Conservation (phyloP, 2,888 invertebrate species). For the Quadroppia sp. region DNA sequence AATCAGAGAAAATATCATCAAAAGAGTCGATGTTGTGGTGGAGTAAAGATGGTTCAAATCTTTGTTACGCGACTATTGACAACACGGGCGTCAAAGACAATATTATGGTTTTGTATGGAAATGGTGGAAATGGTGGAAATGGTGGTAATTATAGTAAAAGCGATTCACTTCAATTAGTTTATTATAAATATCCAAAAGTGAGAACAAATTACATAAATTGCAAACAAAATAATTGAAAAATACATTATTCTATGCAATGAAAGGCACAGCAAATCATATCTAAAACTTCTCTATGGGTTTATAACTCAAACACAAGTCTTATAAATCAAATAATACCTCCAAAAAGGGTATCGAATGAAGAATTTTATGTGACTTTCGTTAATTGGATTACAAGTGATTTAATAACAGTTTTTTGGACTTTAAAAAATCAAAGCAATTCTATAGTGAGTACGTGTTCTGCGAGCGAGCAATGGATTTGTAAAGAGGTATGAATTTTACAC, state of each 20-base stretch:
- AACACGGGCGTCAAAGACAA: constrained; percentile 27
- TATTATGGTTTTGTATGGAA: constrained; percentile 33
- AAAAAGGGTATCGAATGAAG: neutral
- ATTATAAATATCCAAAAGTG: constrained; percentile 32
- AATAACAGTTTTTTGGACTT: constrained; percentile 42
- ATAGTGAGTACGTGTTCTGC: constrained; percentile 35
- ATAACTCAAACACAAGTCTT: neutral
- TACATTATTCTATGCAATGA: neutral
- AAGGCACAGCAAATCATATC: constrained; percentile 24
- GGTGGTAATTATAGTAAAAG: neutral
- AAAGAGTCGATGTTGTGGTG: constrained; percentile 32
- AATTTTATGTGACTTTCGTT: constrained; percentile 42
- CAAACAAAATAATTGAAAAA: neutral
- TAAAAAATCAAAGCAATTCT: constrained; percentile 38
- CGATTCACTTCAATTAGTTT: constrained; percentile 18
- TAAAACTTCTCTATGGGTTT: constrained; percentile 24
- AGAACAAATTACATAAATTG: constrained; percentile 24
- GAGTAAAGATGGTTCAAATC: constrained; percentile 12
- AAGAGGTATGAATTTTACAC: constrained; percentile 16
- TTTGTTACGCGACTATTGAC: constrained; percentile 36
- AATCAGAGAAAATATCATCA: constrained; percentile 7
- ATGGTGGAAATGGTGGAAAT: too few relatives aligned
- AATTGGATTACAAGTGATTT: constrained; percentile 36
- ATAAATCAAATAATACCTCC: constrained; percentile 13
- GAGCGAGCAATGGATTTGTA: constrained; percentile 37